Percentiles rank a stretch among this genome's conserved stretches.
Evolutionary conservation across 2,113 vertebrate species (phyloP).

Genomic region (Chinchilla lanigera): DNA sequence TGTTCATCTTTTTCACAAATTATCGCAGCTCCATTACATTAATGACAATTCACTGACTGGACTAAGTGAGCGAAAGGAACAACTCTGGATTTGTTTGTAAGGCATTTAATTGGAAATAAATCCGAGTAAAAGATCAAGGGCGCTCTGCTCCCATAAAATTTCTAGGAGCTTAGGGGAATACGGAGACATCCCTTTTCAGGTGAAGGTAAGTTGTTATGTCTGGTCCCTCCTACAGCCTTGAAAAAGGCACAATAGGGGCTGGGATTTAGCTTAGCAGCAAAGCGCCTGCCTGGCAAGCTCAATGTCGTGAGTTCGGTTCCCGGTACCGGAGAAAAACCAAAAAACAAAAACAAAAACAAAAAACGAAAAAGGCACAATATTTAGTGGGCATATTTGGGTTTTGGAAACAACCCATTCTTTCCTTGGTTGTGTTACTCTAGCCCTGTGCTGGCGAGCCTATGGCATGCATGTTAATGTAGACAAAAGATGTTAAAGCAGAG

Average conservation of each 20-base stretch:
- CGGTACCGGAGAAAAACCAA: too few relatives aligned
- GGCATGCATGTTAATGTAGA: not conserved
- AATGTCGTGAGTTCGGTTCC: too few relatives aligned
- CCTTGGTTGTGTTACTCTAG: not conserved
- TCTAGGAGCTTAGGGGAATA: not conserved
- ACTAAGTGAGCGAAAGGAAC: not conserved
- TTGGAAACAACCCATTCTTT: not conserved
- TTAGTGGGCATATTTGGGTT: not conserved
- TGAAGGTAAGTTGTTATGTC: not conserved
- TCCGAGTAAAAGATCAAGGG: not conserved
- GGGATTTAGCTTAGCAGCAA: too few relatives aligned
- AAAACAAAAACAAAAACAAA: too few relatives aligned
- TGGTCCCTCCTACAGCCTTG: not conserved
- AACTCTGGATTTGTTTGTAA: not conserved
- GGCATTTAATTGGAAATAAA: not conserved
- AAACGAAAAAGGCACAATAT: not conserved
- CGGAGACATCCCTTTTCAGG: not conserved
- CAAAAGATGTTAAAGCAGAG: not conserved
- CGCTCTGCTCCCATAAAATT: not conserved
- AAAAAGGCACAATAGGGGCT: too few relatives aligned
- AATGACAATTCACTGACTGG: not conserved
- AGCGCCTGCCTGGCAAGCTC: too few relatives aligned
- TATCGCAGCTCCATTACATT: not conserved
- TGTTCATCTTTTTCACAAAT: not conserved
- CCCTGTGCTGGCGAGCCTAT: not conserved